These are phyloP conservation scores for Drosophila planitibia DNA, from an alignment of 2,888 invertebrate species.

Conservation along the genomic window DNA sequence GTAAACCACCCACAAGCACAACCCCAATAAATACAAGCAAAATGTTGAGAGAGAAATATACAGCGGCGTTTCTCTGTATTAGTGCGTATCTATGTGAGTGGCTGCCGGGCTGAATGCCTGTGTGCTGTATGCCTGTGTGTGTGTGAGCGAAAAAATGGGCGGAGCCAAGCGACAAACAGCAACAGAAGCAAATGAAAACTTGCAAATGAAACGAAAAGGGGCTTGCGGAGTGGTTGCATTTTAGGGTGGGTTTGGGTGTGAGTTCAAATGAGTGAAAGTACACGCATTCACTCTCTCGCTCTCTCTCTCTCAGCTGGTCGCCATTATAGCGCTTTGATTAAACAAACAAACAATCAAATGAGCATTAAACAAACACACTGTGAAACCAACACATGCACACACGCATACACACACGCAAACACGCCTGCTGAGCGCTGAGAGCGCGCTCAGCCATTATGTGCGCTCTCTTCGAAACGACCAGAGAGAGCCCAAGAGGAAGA, in stretches of 20 bases:
- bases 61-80: conserved; percentile 34
- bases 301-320: conserved; percentile 45
- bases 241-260: conserved; percentile 15
- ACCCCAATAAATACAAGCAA: conserved; percentile 28
- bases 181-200: conserved; percentile 51
- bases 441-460: conserved; percentile 47
- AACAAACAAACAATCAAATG: conserved; percentile 63
- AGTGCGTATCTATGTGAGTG: conserved; percentile 81
- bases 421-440: conserved; percentile 19
- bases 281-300: conserved; percentile 18
- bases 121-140: conserved; percentile 11
- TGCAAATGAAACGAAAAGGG: conserved; percentile 12
- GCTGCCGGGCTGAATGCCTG: conserved; percentile 6
- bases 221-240: conserved; percentile 44
- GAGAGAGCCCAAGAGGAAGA: conserved; percentile 29
- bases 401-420: conserved; percentile 6
- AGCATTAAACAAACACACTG: conserved; percentile 56
- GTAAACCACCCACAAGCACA: conserved; percentile 57
- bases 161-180: conserved; percentile 65
- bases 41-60: not conserved
- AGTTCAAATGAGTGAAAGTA: conserved; percentile 19
- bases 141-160: conserved; percentile 68
- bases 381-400: conserved; percentile 38
- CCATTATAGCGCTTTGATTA: conserved; percentile 57
- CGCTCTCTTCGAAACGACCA: conserved; percentile 28